Evolutionary conservation across 1,140 invertebrate genomes (phyloP).

Genomic region (Sogatella furcifera): DNA sequence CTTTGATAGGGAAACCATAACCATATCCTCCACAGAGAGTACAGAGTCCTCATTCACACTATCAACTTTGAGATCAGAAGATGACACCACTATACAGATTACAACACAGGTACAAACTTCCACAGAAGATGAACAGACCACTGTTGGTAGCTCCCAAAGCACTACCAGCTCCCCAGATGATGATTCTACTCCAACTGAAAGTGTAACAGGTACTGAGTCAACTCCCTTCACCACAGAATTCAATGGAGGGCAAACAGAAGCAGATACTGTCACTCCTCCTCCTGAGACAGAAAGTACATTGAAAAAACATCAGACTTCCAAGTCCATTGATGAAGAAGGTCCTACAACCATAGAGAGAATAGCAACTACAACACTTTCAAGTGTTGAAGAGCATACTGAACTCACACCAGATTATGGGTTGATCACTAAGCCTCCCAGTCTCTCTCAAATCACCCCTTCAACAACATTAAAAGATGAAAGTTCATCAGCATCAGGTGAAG

Average conservation of each 20-base stretch:
- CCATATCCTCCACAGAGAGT: too few relatives aligned
- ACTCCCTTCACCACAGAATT: too few relatives aligned
- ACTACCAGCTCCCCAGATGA: background rate
- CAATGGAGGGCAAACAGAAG: background rate
- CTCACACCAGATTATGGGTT: background rate
- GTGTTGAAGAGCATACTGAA: background rate
- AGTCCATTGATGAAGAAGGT: background rate
- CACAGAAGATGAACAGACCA: background rate
- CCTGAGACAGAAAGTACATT: background rate
- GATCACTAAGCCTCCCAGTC: background rate
- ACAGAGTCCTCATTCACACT: too few relatives aligned
- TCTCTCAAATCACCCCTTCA: background rate
- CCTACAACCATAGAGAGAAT: background rate
- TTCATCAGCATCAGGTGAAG: too few relatives aligned
- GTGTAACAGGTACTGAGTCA: background rate
- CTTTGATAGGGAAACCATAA: too few relatives aligned
- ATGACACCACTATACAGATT: background rate
- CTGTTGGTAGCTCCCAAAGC: background rate
- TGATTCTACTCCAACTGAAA: background rate
- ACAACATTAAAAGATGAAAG: too few relatives aligned
- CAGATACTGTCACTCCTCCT: background rate
- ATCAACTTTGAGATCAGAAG: too few relatives aligned
- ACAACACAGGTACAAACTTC: slow-evolving; percentile 15
- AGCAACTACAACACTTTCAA: background rate
- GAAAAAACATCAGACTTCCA: slow-evolving; percentile 1